A percentile compares a stretch with the other conserved stretches of the same genome.
Conservation (phyloP, 2,113 vertebrate genomes). For the Otis tarda region DNA sequence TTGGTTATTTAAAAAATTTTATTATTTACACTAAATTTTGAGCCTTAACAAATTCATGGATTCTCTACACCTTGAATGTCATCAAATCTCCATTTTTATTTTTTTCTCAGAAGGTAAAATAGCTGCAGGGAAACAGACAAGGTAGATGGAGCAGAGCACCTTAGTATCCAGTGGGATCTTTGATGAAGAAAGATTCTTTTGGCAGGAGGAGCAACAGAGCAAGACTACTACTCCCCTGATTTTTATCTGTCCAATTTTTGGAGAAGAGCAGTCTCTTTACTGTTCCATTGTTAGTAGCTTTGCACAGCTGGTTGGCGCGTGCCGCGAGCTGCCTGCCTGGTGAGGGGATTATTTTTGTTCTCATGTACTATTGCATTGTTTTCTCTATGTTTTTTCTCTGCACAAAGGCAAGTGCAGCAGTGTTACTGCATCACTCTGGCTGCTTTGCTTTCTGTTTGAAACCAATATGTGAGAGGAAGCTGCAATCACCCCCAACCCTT, state of each 20-base stretch:
- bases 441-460: neutral
- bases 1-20: neutral
- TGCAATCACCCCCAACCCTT: neutral
- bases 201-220: neutral
- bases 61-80: neutral
- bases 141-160: neutral
- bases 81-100: neutral
- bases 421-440: neutral
- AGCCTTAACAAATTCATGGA: neutral
- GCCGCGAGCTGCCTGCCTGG: neutral
- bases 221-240: neutral
- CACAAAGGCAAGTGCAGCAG: neutral
- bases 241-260: neutral
- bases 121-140: neutral
- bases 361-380: neutral
- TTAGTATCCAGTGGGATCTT: neutral
- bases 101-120: neutral
- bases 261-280: rapidly evolving
- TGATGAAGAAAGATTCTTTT: neutral
- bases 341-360: neutral
- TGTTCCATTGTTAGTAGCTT: rapidly evolving
- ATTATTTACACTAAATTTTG: neutral
- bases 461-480: neutral
- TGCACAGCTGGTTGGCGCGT: neutral
- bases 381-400: neutral